A percentile compares a stretch with the other conserved stretches of the same genome.
Evolutionary conservation across 2,888 invertebrate genomes (phyloP).

Genomic region (Caenorhabditis wallacei): DNA sequence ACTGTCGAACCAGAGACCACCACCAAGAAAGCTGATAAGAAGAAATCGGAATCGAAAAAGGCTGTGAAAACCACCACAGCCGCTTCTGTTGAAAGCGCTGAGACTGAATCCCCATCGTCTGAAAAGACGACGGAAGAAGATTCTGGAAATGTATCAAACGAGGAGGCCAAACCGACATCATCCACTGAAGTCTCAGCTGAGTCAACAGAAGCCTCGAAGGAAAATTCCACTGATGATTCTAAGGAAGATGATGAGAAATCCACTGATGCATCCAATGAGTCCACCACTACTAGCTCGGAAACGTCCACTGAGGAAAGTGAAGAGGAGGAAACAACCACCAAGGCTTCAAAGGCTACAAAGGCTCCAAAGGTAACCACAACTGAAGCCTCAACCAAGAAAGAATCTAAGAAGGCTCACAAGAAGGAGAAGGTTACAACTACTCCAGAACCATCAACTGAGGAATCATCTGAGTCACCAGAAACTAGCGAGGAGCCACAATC

Average conservation of each 20-base stretch:
- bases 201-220: conserved; percentile 51
- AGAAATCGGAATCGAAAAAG: conserved; percentile 58
- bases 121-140: conserved; percentile 64
- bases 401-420: conserved; percentile 50
- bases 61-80: conserved; percentile 58
- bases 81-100: conserved; percentile 51
- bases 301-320: conserved; percentile 33
- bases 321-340: conserved; percentile 40
- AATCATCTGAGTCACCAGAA: conserved; percentile 53
- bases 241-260: conserved; percentile 52
- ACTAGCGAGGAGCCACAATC: conserved; percentile 56
- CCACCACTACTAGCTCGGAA: conserved; percentile 27
- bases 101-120: conserved; percentile 63
- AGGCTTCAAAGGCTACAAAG: conserved; percentile 40
- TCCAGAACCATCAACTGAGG: conserved; percentile 52
- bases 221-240: conserved; percentile 31
- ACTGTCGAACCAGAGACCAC: conserved; percentile 46
- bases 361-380: conserved; percentile 44
- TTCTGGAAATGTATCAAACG: conserved; percentile 53
- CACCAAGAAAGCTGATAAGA: conserved; percentile 57
- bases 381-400: conserved; percentile 44
- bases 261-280: conserved; percentile 28
- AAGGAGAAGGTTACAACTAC: conserved; percentile 52
- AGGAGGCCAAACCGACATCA: conserved; percentile 51
- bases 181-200: conserved; percentile 56